These are phyloP conservation scores for Brachyhypopomus occidentalis DNA, from an alignment of 2,113 vertebrate genomes.

Conservation along the genomic window DNA sequence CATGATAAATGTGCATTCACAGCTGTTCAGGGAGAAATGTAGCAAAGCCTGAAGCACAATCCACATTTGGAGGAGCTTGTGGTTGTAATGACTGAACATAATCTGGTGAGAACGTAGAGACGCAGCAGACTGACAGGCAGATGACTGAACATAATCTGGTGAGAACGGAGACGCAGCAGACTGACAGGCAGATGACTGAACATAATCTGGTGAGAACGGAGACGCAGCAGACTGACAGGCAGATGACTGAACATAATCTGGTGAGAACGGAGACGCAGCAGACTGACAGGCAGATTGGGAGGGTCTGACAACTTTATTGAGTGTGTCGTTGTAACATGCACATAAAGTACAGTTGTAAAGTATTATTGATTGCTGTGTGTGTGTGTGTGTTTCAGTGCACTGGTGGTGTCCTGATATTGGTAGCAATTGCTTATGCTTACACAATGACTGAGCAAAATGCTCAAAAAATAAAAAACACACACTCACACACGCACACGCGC, in stretches of 20 bases:
- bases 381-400: neutral
- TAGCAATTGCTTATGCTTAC: neutral
- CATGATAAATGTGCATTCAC: neutral
- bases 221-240: too few species aligned
- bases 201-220: neutral
- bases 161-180: constrained; percentile 1
- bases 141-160: neutral
- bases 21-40: neutral
- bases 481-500: neutral
- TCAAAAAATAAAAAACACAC: neutral
- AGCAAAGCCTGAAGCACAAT: neutral
- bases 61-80: neutral
- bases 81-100: neutral
- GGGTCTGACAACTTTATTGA: neutral
- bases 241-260: neutral
- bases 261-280: too few species aligned
- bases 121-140: too few species aligned
- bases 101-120: neutral
- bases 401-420: neutral
- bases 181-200: neutral
- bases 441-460: constrained; percentile 11
- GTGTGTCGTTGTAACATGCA: neutral
- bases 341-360: neutral
- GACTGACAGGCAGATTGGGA: constrained; percentile 9
- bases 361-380: neutral